A percentile compares a stretch with the other conserved stretches of the same genome.
Conservation (phyloP, 2,888 invertebrate species). For the Heliconius aoede region DNA sequence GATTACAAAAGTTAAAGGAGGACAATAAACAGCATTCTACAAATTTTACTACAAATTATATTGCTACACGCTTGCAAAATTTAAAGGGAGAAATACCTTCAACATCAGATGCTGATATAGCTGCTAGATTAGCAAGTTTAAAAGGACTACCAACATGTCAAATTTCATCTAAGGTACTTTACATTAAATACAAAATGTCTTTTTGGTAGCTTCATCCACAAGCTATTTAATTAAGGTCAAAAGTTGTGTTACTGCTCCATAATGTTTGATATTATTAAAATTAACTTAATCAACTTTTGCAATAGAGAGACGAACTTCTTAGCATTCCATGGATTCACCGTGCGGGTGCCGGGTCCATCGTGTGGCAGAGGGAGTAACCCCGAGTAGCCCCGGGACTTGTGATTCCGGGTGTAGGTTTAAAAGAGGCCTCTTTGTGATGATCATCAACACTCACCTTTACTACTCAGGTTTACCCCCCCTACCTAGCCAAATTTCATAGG, state of each 20-base stretch:
- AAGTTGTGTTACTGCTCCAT: not conserved
- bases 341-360: too few relatives aligned
- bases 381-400: too few relatives aligned
- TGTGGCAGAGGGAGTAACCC: too few relatives aligned
- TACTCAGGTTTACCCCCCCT: too few relatives aligned
- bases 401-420: too few relatives aligned
- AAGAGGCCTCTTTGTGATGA: too few relatives aligned
- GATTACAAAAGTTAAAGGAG: slow-evolving; percentile 87
- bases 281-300: not conserved
- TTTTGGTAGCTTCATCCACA: too few relatives aligned
- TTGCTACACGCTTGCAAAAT: slow-evolving; percentile 63
- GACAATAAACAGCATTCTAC: slow-evolving; percentile 61
- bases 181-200: not conserved
- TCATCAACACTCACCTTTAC: too few relatives aligned
- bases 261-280: not conserved
- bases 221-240: not conserved
- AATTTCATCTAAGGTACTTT: slow-evolving; percentile 59
- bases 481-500: too few relatives aligned
- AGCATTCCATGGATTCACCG: too few relatives aligned
- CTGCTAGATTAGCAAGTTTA: slow-evolving; percentile 86
- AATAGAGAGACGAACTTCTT: too few relatives aligned
- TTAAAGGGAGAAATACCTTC: slow-evolving; percentile 68
- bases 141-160: slow-evolving; percentile 81
- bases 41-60: slow-evolving; percentile 58
- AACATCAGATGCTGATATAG: slow-evolving; percentile 86